Evolutionary conservation across 2,797 vertebrate genomes (phyloP).

Genomic region (Pseudomugil gertrudae): DNA sequence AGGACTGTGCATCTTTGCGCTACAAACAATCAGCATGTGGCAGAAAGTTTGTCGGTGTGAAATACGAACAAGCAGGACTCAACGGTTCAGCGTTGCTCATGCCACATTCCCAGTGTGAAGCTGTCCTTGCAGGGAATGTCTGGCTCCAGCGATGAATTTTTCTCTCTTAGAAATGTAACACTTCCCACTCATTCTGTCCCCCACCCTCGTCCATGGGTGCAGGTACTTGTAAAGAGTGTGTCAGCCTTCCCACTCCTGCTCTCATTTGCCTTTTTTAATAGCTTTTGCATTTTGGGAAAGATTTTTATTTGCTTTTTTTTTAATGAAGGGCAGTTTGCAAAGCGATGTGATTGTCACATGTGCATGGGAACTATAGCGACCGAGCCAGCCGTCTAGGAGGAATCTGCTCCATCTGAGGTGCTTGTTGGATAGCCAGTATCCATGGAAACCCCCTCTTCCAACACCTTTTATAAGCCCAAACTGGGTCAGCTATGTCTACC

Average conservation of each 20-base stretch:
- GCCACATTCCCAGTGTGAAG: neutral
- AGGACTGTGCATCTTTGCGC: neutral
- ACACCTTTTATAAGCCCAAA: neutral
- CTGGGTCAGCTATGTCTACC: slow-evolving; percentile 3
- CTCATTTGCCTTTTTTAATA: neutral
- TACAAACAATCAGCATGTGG: too few species aligned
- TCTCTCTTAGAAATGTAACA: neutral
- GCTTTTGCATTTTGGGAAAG: neutral
- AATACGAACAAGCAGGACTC: neutral
- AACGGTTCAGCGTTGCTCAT: neutral
- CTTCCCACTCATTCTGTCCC: neutral
- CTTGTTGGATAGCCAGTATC: neutral
- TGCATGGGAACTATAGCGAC: neutral
- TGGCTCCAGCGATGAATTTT: neutral
- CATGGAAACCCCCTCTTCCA: neutral
- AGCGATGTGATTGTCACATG: neutral
- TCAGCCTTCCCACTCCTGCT: neutral
- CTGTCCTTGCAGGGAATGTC: neutral
- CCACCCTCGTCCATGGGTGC: too few species aligned
- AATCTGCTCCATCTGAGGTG: neutral
- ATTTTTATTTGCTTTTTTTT: neutral
- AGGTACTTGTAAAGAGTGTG: too few species aligned
- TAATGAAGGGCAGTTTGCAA: neutral
- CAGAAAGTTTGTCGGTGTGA: neutral
- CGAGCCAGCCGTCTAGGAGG: neutral